Percentiles rank a stretch among this genome's conserved stretches.
phyloP scores from a whole-genome alignment of 2,113 vertebrate genomes.

The Acanthisitta chloris region DNA sequence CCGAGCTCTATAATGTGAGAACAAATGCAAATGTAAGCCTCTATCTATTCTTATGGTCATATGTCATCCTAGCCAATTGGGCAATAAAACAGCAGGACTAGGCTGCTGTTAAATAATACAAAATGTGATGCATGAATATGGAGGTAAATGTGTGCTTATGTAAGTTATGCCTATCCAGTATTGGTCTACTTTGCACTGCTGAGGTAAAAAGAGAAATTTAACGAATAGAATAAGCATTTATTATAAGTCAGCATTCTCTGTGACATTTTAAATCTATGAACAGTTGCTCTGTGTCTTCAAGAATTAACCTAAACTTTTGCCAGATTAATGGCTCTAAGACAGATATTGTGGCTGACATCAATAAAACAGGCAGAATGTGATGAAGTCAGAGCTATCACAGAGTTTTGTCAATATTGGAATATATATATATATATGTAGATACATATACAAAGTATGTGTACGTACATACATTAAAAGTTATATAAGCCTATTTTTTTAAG shows the following conservation, averaged over 20 bases:
- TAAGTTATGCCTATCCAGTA: background rate
- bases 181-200: slow-evolving; percentile 9
- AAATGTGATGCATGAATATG: background rate
- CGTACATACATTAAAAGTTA: background rate
- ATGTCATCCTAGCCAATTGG: slow-evolving; percentile 40
- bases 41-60: slow-evolving; percentile 25
- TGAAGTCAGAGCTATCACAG: background rate
- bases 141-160: background rate
- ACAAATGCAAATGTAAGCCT: slow-evolving; percentile 33
- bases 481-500: background rate
- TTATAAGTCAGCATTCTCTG: background rate
- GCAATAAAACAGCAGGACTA: slow-evolving; percentile 57
- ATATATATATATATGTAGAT: background rate
- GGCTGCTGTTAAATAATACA: slow-evolving; percentile 58
- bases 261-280: background rate
- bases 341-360: background rate
- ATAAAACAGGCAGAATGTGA: background rate
- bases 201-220: background rate
- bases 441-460: background rate
- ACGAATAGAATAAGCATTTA: background rate
- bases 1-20: background rate
- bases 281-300: background rate
- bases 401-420: background rate
- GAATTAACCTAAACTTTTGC: background rate
- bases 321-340: background rate